Evolutionary conservation across 2,113 vertebrate species (phyloP).

Genomic region (Otis tarda): DNA sequence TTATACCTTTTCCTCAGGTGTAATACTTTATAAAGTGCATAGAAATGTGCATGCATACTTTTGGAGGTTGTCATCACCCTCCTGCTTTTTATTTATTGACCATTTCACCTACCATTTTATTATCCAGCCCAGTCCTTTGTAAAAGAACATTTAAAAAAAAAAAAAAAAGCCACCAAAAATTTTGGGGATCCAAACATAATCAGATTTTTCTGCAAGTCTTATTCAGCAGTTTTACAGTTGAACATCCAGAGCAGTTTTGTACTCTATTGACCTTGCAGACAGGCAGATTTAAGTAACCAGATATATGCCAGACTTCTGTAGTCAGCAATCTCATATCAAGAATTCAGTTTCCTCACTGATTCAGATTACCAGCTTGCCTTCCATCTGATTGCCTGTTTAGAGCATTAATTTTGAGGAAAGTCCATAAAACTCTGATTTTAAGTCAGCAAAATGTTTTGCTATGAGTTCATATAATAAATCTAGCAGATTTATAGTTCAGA

Average conservation of each 20-base stretch:
- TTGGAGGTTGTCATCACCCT: background rate
- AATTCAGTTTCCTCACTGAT: background rate
- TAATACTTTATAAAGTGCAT: background rate
- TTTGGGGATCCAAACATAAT: background rate
- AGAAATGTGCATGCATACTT: background rate
- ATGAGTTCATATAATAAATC: background rate
- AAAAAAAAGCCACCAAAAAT: background rate
- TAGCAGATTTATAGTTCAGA: background rate
- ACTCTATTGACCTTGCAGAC: background rate
- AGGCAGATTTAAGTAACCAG: background rate
- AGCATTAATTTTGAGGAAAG: background rate
- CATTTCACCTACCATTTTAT: background rate
- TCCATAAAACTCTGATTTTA: background rate
- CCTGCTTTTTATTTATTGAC: background rate
- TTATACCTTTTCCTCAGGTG: background rate
- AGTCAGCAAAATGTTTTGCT: background rate
- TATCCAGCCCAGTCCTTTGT: background rate
- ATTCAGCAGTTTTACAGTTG: background rate
- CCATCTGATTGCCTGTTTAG: rapidly evolving
- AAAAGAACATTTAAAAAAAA: background rate
- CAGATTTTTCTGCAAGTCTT: background rate
- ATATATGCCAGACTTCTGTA: background rate
- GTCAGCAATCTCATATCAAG: background rate
- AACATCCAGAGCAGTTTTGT: background rate
- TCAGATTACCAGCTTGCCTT: background rate